phyloP scores from a whole-genome alignment of 2,888 invertebrate genomes.

The Onchidella celtica region DNA sequence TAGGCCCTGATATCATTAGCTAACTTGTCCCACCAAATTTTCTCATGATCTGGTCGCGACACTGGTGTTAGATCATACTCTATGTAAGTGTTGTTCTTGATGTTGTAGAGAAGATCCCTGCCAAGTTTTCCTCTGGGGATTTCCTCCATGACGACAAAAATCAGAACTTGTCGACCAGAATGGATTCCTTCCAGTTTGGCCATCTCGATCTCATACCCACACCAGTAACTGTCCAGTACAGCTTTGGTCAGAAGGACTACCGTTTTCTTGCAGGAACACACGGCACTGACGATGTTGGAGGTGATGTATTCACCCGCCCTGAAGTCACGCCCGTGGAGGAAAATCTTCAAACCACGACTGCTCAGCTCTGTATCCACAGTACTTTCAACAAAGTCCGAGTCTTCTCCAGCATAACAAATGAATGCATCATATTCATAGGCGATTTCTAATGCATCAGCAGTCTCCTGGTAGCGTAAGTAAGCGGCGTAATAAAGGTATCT shows the following conservation, averaged over 20 bases:
- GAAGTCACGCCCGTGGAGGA: constrained; percentile 34
- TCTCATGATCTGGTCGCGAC: background rate
- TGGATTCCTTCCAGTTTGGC: constrained; percentile 46
- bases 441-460: background rate
- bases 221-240: constrained; percentile 47
- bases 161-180: constrained; percentile 42
- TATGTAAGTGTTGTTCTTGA: constrained; percentile 42
- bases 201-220: constrained; percentile 50
- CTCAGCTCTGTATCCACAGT: background rate
- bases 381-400: constrained; percentile 40
- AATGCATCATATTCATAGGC: constrained; percentile 49
- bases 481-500: constrained; percentile 40
- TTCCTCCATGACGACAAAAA: constrained; percentile 47
- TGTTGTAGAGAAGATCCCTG: constrained; percentile 42
- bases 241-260: constrained; percentile 47
- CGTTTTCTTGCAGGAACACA: constrained; percentile 44
- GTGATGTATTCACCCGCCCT: constrained; percentile 47
- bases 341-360: constrained; percentile 21
- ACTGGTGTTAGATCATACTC: constrained; percentile 19
- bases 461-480: background rate
- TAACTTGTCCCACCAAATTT: constrained; percentile 16
- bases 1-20: background rate
- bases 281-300: constrained; percentile 49
- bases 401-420: constrained; percentile 41
- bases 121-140: constrained; percentile 35